phyloP scores from a whole-genome alignment of 2,888 invertebrate genomes.

The Rhingia rostrata region DNA sequence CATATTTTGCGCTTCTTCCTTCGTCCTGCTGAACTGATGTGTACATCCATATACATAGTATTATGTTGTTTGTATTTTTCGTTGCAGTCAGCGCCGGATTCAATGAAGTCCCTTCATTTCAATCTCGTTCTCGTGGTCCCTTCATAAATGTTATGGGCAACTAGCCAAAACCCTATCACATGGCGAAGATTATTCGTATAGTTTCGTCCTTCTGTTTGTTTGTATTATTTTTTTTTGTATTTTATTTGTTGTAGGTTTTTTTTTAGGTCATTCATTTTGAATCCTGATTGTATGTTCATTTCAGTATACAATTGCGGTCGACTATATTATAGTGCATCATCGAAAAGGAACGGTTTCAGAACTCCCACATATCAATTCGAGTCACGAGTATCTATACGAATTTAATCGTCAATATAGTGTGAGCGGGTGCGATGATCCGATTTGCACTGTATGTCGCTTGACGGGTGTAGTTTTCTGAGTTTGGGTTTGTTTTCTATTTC shows the following conservation, averaged over 20 bases:
- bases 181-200: conserved; percentile 52
- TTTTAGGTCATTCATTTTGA: conserved; percentile 64
- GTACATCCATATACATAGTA: not conserved
- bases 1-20: conserved; percentile 66
- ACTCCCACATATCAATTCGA: conserved; percentile 36
- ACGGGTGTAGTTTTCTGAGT: conserved; percentile 52
- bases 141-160: conserved; percentile 58
- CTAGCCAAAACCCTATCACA: conserved; percentile 69
- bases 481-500: conserved; percentile 3
- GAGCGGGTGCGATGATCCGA: conserved; percentile 43
- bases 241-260: conserved; percentile 3
- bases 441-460: conserved; percentile 44
- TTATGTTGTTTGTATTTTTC: conserved; percentile 19
- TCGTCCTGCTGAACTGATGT: conserved; percentile 40
- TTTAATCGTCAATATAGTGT: not conserved
- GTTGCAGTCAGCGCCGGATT: conserved; percentile 29
- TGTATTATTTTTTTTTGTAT: conserved; percentile 8
- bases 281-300: conserved; percentile 63
- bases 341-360: conserved; percentile 54
- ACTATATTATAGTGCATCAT: conserved; percentile 41
- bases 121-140: conserved; percentile 44
- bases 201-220: conserved; percentile 39
- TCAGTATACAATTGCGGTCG: conserved; percentile 55
- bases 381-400: conserved; percentile 12
- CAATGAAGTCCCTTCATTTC: conserved; percentile 55